Evolutionary conservation across 1,140 invertebrate genomes (phyloP), one percentile per base, ranked within the genome.

Genomic region (Rhopalosiphum maidis): DNA sequence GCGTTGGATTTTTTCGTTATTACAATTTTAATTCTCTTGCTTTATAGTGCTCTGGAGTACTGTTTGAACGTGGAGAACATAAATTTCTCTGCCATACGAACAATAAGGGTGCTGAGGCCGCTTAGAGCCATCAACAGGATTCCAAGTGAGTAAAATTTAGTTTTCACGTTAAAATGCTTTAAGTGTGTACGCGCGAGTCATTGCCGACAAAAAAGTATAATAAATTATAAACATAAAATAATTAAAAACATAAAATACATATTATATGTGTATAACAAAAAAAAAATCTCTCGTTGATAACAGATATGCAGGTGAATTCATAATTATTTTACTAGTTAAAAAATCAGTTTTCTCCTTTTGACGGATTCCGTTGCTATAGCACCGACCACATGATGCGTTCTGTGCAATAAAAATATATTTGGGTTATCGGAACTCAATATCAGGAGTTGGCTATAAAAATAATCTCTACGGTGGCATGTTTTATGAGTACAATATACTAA

Each of bases 41-140:
- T 95, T 96, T 96, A 68, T 96, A 99, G 98, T 85, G 97, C 98
- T 60, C 95, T 99, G 90, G 99, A 99, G 96, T 99, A 99, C 95
- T 97, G 97, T 95, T 96, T 99, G 94, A 98, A 99, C 95, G 97
- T 99, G 95, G 98, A 99, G 95, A 99, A 99, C 96, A 98, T 99
- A 95, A 99, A 99, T 96, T 96, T 99, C 95, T 99, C 99, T 94
- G 98, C 99, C 68, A 99, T 99, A 95, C 96, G 99, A 95, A 99
- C 99, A 89, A 99, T 99, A 94, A 96, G 99, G 95, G 99, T 99
- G 77, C 96, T 99, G 55, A 96, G 99, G 95, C 99, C 99, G 48
- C 96, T 99, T 93, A 96, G 99, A 94, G 99, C 99, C 90, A 99
- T 99, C 95, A 99, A 99, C 96, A 97, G 99, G 95, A 99, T 99